Percentiles rank a stretch among this genome's conserved stretches.
Evolutionary conservation across 2,113 vertebrate genomes (phyloP).

Genomic region (Clarias batrachus): DNA sequence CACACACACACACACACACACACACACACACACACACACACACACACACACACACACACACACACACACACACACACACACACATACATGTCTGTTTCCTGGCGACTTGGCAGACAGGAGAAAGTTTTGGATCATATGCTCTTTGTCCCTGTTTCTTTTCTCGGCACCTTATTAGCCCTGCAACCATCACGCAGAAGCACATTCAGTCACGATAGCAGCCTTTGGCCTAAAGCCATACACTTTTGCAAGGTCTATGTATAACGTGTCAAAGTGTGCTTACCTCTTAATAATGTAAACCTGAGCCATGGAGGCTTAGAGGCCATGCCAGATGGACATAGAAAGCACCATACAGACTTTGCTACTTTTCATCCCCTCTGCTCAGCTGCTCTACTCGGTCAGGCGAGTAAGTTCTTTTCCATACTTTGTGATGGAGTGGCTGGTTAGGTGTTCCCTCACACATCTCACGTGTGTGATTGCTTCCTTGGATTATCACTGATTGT

Average conservation of each 20-base stretch:
- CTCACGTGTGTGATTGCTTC: not conserved
- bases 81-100: conserved; percentile 44
- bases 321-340: conserved; percentile 51
- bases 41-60: conserved; percentile 21
- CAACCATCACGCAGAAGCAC: conserved; percentile 57
- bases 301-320: conserved; percentile 39
- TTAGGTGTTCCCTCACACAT: conserved; percentile 25
- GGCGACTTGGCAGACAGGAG: conserved; percentile 37
- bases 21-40: not conserved
- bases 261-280: conserved; percentile 55
- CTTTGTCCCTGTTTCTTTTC: conserved; percentile 62
- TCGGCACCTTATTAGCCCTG: conserved; percentile 69
- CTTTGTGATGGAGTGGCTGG: conserved; percentile 26
- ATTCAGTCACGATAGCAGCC: conserved; percentile 61
- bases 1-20: not conserved
- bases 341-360: conserved; percentile 42
- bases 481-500: not conserved
- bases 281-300: conserved; percentile 57
- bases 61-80: not conserved
- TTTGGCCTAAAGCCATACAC: conserved; percentile 58
- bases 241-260: conserved; percentile 62
- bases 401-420: conserved; percentile 1
- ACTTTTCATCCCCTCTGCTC: conserved; percentile 20
- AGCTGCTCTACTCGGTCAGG: conserved; percentile 21
- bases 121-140: conserved; percentile 60